Evolutionary conservation across 2,797 vertebrate species (phyloP).

Genomic region (Sebastes diploproa): DNA sequence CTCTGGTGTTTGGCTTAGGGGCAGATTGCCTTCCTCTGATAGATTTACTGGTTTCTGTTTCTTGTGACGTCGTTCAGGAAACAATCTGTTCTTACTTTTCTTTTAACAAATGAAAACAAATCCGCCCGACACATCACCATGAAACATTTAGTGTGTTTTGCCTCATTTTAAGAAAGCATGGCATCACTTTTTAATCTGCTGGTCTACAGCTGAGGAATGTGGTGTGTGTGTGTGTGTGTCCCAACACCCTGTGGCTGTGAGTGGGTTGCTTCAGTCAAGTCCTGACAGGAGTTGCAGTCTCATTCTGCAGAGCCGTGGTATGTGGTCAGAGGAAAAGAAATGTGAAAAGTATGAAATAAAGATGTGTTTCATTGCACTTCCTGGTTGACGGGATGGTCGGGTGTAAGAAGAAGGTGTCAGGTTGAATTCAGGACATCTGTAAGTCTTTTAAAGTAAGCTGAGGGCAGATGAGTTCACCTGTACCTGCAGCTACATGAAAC

Average conservation of each 20-base stretch:
- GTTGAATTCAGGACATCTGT: background rate
- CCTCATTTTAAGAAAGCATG: slow-evolving; percentile 24
- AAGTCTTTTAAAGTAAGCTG: too few relatives aligned
- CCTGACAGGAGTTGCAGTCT: slow-evolving; percentile 46
- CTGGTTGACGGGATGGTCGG: background rate
- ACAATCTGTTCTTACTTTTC: background rate
- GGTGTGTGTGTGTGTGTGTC: slow-evolving; percentile 33
- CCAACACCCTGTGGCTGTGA: slow-evolving; percentile 12
- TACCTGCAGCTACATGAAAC: slow-evolving; percentile 43
- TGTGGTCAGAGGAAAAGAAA: slow-evolving; percentile 7
- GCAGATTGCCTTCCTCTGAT: background rate
- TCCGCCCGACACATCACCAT: background rate
- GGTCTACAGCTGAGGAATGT: slow-evolving; percentile 52
- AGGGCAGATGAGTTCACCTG: background rate
- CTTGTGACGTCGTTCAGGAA: background rate
- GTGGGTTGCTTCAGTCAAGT: slow-evolving; percentile 52
- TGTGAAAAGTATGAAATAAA: background rate
- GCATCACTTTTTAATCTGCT: background rate
- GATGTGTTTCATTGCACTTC: background rate
- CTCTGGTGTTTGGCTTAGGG: background rate
- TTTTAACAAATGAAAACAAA: background rate
- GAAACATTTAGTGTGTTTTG: background rate
- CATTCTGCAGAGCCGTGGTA: slow-evolving; percentile 18
- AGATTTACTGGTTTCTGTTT: background rate
- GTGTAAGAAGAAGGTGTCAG: background rate